Base-by-base conservation (phyloP, 2,797 vertebrate species). In the Gila robusta region DNA sequence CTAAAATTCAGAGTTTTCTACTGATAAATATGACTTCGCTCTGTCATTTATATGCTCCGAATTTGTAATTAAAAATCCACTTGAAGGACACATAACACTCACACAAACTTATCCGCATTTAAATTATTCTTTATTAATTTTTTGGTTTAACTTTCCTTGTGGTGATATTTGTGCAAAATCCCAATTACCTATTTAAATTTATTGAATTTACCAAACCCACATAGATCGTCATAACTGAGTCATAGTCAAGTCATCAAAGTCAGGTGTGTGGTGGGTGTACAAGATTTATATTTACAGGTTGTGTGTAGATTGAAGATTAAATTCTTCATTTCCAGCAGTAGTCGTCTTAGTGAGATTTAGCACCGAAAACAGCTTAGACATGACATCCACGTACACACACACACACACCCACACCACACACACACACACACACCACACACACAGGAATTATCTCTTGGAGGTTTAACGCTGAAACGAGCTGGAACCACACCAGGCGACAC, bases 291-390 rank as follows among this genome's bases (percentile, higher is more conserved):
- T 85, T 41, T 71, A 64, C 71, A 81, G 62, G 69, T 80, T 69
- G 19, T 88, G 81, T 83, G 77, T 83, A 70, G 52, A 87, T 69
- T 87, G 83, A 78, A 89, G 86, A 89, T 87, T 87, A 89, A 86
- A 86, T 72, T 85, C 79, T 70, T 87, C 59, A 86, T 86, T 87
- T 87, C 80, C 70, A 83, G 80, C 76, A 69, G 37, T 79, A 83
- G 81, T 81, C 72, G 21, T 81, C 41, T 87, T 87, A 66, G 85
- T 14, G 37, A 85, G 83, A 88, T 85, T 84, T 87, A 84, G 77
- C 47, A 73, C 79, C 0, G 64, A 84, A 79, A 84, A 84, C 64
- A 84, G 66, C 83, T 84, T 62, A 73, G 72, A 69, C 59, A 54
- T 73, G 79, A 79, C 66, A 39, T 9, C 4, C 80, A 54, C 52